Percentiles rank a stretch among this genome's conserved stretches.
These are phyloP conservation scores for Junonia oenone DNA, from an alignment of 2,888 invertebrate species.

Conservation along the genomic window DNA sequence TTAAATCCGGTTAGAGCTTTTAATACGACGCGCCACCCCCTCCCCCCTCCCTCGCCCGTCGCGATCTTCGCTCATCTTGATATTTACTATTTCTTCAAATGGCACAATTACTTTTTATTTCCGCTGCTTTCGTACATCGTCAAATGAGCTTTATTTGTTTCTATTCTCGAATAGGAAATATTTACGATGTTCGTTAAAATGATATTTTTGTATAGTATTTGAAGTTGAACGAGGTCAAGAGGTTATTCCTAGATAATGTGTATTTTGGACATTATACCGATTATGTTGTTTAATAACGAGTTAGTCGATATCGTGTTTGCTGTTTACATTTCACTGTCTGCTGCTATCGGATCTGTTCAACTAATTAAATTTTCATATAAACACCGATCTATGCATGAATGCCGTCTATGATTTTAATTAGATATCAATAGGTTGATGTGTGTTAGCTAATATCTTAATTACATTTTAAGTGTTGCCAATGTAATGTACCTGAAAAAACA, in stretches of 20 bases:
- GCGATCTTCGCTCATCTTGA: slow-evolving; percentile 1
- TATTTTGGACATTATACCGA: neutral
- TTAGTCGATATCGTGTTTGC: neutral
- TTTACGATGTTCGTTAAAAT: neutral
- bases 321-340: neutral
- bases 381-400: neutral
- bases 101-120: slow-evolving; percentile 42
- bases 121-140: neutral
- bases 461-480: neutral
- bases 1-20: slow-evolving; percentile 20
- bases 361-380: neutral
- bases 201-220: neutral
- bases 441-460: neutral
- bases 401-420: neutral
- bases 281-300: neutral
- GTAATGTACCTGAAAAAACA: too few relatives aligned
- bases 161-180: neutral
- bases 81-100: slow-evolving; percentile 43
- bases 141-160: neutral
- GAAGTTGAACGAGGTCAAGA: too few relatives aligned
- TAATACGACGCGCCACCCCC: slow-evolving; percentile 7
- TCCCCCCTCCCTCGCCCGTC: neutral
- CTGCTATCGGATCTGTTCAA: neutral
- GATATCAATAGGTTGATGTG: neutral
- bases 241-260: too few relatives aligned